A percentile compares a stretch with the other conserved stretches of the same genome.
These are phyloP conservation scores for Myopa tessellatipennis DNA, from an alignment of 2,888 invertebrate species.

Conservation along the genomic window DNA sequence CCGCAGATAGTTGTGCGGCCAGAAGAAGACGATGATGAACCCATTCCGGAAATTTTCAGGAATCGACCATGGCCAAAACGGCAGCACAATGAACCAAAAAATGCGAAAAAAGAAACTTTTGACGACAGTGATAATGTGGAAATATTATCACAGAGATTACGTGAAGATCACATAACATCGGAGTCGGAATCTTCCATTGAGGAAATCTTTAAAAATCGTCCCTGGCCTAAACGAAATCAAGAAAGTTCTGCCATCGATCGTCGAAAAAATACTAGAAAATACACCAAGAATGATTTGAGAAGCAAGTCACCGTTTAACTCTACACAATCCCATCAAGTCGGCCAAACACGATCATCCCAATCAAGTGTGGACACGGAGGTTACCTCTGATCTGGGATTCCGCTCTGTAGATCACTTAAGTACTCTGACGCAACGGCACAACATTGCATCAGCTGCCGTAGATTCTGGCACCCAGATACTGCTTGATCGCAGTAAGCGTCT, in stretches of 20 bases:
- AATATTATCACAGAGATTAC: slow-evolving; percentile 45
- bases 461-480: slow-evolving; percentile 60
- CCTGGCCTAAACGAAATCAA: slow-evolving; percentile 53
- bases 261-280: slow-evolving; percentile 33
- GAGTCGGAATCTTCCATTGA: slow-evolving; percentile 16
- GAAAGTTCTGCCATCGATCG: slow-evolving; percentile 45
- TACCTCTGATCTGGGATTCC: slow-evolving; percentile 41
- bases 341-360: slow-evolving; percentile 48
- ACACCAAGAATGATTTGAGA: neutral
- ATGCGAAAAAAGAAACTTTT: neutral
- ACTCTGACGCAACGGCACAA: slow-evolving; percentile 31
- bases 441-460: slow-evolving; percentile 49
- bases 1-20: neutral
- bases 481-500: slow-evolving; percentile 65
- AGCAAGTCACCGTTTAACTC: slow-evolving; percentile 9
- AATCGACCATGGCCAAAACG: slow-evolving; percentile 58
- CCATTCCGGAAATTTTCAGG: slow-evolving; percentile 54
- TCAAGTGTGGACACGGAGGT: slow-evolving; percentile 55
- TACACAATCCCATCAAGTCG: slow-evolving; percentile 19
- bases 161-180: slow-evolving; percentile 24
- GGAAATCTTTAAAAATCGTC: slow-evolving; percentile 54
- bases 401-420: slow-evolving; percentile 48
- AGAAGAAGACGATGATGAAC: slow-evolving; percentile 47
- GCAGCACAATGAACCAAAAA: slow-evolving; percentile 48
- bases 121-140: slow-evolving; percentile 41